Conservation (phyloP, 2,113 vertebrate genomes). For the Gallinago jamesoni region DNA sequence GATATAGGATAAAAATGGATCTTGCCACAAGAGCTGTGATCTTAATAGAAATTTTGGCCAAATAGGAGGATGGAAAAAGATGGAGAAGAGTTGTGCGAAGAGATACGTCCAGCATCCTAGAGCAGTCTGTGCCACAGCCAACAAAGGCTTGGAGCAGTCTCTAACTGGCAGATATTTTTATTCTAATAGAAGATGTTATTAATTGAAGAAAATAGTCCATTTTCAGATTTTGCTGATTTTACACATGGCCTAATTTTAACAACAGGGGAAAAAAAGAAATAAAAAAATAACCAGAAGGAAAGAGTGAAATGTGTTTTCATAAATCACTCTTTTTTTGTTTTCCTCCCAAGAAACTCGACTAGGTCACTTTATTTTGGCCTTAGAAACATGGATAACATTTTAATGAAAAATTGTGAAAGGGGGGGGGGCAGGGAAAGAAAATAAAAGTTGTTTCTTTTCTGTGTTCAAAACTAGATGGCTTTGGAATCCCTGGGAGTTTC, state of each 20-base stretch:
- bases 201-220: neutral
- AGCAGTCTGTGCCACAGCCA: neutral
- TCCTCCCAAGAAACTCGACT: neutral
- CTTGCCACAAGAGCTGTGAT: constrained; percentile 25
- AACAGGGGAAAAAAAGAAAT: neutral
- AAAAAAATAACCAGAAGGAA: neutral
- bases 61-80: neutral
- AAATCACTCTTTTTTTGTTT: neutral
- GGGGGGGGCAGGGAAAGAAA: neutral
- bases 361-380: neutral
- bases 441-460: neutral
- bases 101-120: neutral
- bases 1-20: neutral
- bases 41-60: constrained; percentile 3
- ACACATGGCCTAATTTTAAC: neutral
- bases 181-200: neutral
- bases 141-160: neutral
- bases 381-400: neutral
- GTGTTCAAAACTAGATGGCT: neutral
- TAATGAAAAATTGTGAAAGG: neutral
- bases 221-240: constrained; percentile 22
- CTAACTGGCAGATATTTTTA: neutral
- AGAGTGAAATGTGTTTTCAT: neutral
- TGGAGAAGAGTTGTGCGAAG: neutral
- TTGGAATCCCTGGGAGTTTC: constrained; percentile 12